Base-by-base conservation (phyloP, 1,140 invertebrate species). In the Sipha flava region DNA sequence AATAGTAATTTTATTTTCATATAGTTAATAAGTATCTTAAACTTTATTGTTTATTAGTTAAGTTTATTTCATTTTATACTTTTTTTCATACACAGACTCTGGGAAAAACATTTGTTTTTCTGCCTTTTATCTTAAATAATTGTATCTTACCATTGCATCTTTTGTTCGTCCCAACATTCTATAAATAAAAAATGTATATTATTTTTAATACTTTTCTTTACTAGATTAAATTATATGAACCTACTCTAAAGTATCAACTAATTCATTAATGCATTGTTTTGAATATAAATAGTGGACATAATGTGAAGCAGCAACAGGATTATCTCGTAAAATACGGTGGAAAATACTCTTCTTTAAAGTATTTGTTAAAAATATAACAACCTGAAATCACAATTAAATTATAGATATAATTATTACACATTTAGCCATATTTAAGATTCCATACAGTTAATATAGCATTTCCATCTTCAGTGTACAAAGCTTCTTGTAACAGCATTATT, bases 221-320 rank as follows among this genome's bases (percentile, higher is more conserved):
- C 47, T 49, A 37, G 18, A 34, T 80, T 80, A 45, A 7, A 34
- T 79, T 80, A 10, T 52, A 66, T 82, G 9, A 9, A 84, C 86
- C 84, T 85, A 89, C 88, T 86, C 86, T 23, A 88, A 82, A 68
- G 88, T 83, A 83, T 89, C 88, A 40, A 85, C 86, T 23, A 88
- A 86, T 83, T 89, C 87, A 81, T 82, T 85, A 14, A 85, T 84
- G 81, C 86, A 85, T 81, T 87, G 83, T 83, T 85, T 86, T 18
- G 84, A 88, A 10, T 86, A 86, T 3, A 89, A 83, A 83, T 89
- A 88, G 82, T 86, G 84, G 43, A 88, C 82, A 80, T 89, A 89
- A 81, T 87, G 85, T 70, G 87, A 81, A 34, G 87, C 85, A 31
- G 87, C 88, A 52, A 86, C 84, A 52, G 85, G 85, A 79, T 86